Conservation (phyloP, 2,113 vertebrate species). For the Motacilla tschutschensis region DNA sequence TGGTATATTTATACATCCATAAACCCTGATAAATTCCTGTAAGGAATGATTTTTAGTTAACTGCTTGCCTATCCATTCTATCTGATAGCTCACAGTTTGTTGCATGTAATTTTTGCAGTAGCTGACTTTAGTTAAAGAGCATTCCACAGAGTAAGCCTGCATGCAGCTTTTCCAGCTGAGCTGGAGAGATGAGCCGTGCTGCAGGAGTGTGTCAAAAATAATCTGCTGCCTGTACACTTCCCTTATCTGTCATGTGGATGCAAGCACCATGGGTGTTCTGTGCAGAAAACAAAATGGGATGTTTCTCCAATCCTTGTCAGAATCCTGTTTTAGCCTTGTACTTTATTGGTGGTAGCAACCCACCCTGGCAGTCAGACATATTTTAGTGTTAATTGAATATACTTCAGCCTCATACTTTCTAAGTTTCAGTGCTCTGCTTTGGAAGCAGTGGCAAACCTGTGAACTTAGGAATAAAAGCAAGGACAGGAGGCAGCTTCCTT, state of each 20-base stretch:
- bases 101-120: background rate
- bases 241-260: background rate
- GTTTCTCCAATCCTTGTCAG: background rate
- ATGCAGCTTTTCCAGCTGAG: background rate
- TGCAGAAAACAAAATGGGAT: background rate
- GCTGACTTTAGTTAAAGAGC: background rate
- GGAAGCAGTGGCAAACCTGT: background rate
- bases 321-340: background rate
- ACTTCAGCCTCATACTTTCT: background rate
- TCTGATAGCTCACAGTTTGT: background rate
- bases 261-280: background rate
- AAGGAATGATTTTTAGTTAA: background rate
- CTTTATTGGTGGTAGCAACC: background rate
- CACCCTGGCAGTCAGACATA: background rate
- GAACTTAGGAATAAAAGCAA: background rate
- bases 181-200: background rate
- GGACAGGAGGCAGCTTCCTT: background rate
- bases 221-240: background rate
- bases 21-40: background rate
- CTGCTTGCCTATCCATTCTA: background rate
- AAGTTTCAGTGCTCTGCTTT: background rate
- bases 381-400: background rate
- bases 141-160: background rate
- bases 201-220: constrained; percentile 8
- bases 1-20: background rate